Conservation (phyloP, 2,113 vertebrate species). For the Pardalotus punctatus region DNA sequence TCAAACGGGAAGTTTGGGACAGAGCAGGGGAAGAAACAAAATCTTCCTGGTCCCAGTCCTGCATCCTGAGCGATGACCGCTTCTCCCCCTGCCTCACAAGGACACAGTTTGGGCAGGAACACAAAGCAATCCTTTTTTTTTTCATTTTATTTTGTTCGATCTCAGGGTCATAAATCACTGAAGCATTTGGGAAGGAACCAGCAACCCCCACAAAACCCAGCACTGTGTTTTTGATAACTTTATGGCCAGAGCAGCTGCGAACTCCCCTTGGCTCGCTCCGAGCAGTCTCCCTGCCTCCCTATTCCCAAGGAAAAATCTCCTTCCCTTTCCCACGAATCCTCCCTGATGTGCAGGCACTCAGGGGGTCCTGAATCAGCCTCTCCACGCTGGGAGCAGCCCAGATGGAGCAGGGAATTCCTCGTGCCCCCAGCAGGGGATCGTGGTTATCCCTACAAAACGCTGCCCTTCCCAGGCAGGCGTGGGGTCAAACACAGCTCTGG, state of each 20-base stretch:
- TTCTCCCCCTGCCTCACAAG: neutral
- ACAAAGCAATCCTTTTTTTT: neutral
- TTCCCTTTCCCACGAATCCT: neutral
- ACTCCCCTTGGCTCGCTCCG: rapidly evolving
- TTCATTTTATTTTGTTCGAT: neutral
- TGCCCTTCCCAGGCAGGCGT: neutral
- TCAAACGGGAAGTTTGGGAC: neutral
- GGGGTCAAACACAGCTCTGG: neutral
- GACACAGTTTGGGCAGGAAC: neutral
- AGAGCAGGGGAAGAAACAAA: neutral
- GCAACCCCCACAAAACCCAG: neutral
- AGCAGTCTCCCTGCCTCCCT: neutral
- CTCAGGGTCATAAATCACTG: conserved; percentile 17
- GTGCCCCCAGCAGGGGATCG: neutral
- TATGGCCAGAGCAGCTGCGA: neutral
- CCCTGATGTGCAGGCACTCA: neutral
- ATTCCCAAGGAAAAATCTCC: neutral
- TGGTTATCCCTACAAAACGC: neutral
- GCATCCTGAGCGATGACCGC: neutral
- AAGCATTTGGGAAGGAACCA: neutral
- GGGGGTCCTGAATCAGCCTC: neutral
- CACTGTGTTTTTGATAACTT: neutral
- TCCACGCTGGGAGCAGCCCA: neutral
- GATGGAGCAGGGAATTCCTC: neutral
- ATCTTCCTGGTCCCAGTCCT: neutral